Percentiles rank a stretch among this genome's conserved stretches.
Evolutionary conservation across 2,888 invertebrate genomes (phyloP).

Genomic region (Sarcophaga carnaria): DNA sequence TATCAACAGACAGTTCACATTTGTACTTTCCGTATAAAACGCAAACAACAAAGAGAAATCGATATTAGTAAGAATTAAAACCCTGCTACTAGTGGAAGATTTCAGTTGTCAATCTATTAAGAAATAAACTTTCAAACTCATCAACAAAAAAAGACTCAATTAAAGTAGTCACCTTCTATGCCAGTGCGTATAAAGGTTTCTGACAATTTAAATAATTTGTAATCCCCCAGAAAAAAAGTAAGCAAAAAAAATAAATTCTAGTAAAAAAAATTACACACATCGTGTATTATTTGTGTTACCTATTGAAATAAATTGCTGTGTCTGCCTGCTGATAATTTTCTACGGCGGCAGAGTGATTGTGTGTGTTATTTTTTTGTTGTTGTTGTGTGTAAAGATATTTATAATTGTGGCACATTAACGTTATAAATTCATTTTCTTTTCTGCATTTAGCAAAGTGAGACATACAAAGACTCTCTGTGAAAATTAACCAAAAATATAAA

Average conservation of each 20-base stretch:
- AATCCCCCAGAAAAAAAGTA: conserved; percentile 61
- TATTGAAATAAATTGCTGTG: conserved; percentile 20
- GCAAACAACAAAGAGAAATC: conserved; percentile 73
- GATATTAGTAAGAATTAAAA: conserved; percentile 44
- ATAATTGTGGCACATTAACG: conserved; percentile 72
- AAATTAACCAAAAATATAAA: conserved; percentile 57
- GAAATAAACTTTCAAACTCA: conserved; percentile 18
- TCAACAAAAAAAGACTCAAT: conserved; percentile 35
- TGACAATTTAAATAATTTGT: conserved; percentile 73
- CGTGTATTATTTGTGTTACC: conserved; percentile 31
- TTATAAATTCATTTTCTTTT: conserved; percentile 77
- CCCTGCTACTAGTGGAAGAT: conserved; percentile 43
- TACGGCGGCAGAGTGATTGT: conserved; percentile 10
- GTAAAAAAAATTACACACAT: conserved; percentile 35
- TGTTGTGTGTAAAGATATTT: conserved; percentile 72
- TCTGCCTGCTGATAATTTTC: conserved; percentile 39
- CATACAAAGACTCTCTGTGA: conserved; percentile 50
- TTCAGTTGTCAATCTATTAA: conserved; percentile 66
- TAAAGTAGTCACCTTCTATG: conserved; percentile 89
- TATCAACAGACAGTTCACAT: conserved; percentile 74
- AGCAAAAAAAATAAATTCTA: not conserved
- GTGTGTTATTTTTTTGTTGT: conserved; percentile 19
- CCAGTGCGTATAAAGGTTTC: conserved; percentile 95
- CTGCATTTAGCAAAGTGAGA: conserved; percentile 75
- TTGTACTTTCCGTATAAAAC: conserved; percentile 70